Conservation (phyloP, 2,888 invertebrate genomes). For the Pachliopta kotzebuea region DNA sequence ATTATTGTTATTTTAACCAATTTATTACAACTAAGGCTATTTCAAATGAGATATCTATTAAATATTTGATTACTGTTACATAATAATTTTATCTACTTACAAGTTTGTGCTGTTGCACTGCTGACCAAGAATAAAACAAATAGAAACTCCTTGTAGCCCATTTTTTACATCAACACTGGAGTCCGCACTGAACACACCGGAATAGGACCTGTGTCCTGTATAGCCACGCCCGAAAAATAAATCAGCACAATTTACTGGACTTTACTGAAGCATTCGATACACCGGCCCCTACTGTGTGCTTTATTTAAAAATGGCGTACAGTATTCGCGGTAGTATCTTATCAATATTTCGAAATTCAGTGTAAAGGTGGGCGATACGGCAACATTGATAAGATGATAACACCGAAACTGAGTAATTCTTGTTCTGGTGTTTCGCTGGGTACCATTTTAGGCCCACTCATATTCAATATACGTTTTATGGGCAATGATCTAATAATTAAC, state of each 20-base stretch:
- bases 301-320: conserved; percentile 47
- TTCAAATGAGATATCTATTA: background rate
- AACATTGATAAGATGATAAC: conserved; percentile 35
- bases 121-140: conserved; percentile 44
- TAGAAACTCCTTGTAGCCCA: conserved; percentile 47
- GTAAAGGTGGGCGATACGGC: conserved; percentile 61
- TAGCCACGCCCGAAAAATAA: conserved; percentile 21
- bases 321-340: conserved; percentile 53
- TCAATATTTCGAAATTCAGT: conserved; percentile 69
- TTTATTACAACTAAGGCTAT: too few species aligned
- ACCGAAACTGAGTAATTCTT: conserved; percentile 17
- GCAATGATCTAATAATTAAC: too few species aligned
- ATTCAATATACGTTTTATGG: too few species aligned
- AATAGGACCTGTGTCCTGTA: conserved; percentile 33
- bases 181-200: conserved; percentile 34
- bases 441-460: background rate
- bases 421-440: conserved; percentile 10
- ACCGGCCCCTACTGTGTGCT: conserved; percentile 40
- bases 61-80: background rate
- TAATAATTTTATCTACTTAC: conserved; percentile 43
- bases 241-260: conserved; percentile 34
- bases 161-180: conserved; percentile 38
- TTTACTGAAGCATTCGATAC: conserved; percentile 46
- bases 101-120: conserved; percentile 46
- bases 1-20: too few species aligned